Conservation (phyloP, 1,140 invertebrate genomes). For the Drosophila dunni region DNA sequence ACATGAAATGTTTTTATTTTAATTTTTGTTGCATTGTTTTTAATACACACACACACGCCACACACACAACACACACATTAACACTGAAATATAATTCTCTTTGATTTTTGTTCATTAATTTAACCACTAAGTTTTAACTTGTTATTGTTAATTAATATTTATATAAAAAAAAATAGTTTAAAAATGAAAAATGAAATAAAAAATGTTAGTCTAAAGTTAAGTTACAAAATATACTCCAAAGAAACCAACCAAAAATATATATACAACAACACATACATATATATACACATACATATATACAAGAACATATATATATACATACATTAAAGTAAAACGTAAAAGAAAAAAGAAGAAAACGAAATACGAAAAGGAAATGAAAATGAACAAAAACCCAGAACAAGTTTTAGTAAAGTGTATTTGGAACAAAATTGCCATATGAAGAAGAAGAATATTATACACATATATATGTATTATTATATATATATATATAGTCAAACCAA, state of each 20-base stretch:
- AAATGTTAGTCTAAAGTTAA: conserved; percentile 69
- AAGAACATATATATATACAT: conserved; percentile 53
- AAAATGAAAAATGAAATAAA: conserved; percentile 45
- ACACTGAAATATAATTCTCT: conserved; percentile 40
- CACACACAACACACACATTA: conserved; percentile 11
- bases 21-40: conserved; percentile 74
- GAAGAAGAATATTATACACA: conserved; percentile 53
- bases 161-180: conserved; percentile 62
- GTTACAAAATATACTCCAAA: conserved; percentile 82
- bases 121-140: conserved; percentile 73
- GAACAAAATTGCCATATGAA: conserved; percentile 77
- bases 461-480: conserved; percentile 31
- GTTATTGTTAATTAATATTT: conserved; percentile 82
- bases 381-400: conserved; percentile 67
- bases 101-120: conserved; percentile 71
- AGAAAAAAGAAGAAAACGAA: conserved; percentile 36
- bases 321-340: conserved; percentile 53
- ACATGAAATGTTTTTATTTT: conserved; percentile 65
- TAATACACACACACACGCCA: conserved; percentile 27
- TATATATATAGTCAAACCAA: conserved; percentile 63
- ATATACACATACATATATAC: conserved; percentile 50
- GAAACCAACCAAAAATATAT: conserved; percentile 83
- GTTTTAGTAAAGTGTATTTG: conserved; percentile 82
- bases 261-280: conserved; percentile 79
- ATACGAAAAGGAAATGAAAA: conserved; percentile 37